Conservation (phyloP, 1,140 invertebrate genomes). For the Bombyx mandarina region DNA sequence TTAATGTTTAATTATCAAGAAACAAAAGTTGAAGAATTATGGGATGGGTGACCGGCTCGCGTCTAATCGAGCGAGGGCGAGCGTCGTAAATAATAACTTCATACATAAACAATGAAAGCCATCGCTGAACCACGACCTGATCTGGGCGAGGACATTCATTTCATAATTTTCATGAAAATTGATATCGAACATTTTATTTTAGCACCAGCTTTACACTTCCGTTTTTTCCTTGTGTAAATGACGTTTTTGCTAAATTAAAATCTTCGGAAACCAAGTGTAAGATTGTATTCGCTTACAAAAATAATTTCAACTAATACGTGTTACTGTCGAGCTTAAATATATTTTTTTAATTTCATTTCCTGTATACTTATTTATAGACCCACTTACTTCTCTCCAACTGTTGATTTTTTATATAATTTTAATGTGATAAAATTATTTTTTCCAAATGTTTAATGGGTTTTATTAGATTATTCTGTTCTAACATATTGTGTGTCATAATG, state of each 20-base stretch:
- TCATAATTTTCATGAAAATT: conserved; percentile 33
- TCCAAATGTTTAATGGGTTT: background rate
- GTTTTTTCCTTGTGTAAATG: background rate
- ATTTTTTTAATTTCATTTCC: no score
- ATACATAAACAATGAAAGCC: conserved; percentile 52
- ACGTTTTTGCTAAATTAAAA: no score
- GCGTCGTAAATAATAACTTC: conserved; percentile 53
- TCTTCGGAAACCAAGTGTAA: no score
- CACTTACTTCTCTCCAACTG: no score
- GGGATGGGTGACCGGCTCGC: no score
- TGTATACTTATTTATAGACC: no score
- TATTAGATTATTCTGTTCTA: background rate
- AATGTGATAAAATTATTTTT: no score
- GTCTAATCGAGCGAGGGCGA: no score
- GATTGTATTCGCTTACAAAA: no score
- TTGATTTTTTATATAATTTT: no score
- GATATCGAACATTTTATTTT: conserved; percentile 17
- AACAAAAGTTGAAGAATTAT: no score
- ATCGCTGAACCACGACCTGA: conserved; percentile 17
- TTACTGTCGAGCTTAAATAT: background rate
- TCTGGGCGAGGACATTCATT: conserved; percentile 21
- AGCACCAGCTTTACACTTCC: conserved; percentile 1
- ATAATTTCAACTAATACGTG: background rate
- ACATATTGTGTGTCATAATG: background rate
- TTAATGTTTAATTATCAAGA: no score